Evolutionary conservation across 2,888 invertebrate genomes (phyloP).

Genomic region (Orthosia gracilis): DNA sequence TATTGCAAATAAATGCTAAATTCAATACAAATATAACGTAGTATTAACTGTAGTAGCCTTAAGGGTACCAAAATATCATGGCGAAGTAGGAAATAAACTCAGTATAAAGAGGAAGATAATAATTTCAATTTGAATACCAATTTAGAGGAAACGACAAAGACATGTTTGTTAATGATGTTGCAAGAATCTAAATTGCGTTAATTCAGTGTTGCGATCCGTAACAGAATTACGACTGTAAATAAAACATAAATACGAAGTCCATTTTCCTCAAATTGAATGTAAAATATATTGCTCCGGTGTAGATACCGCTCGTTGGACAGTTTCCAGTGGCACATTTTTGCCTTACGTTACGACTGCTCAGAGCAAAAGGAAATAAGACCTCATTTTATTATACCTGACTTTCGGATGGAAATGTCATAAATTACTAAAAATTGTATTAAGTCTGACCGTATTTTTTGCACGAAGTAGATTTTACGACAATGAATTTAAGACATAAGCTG

Average conservation of each 20-base stretch:
- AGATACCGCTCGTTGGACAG: slow-evolving; percentile 72
- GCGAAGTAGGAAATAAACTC: not conserved
- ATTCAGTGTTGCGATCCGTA: slow-evolving; percentile 59
- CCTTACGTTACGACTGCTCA: slow-evolving; percentile 72
- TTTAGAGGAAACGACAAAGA: slow-evolving; percentile 13
- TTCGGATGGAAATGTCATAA: slow-evolving; percentile 47
- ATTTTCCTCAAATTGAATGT: slow-evolving; percentile 77
- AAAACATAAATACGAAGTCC: slow-evolving; percentile 69
- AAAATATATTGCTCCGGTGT: slow-evolving; percentile 77
- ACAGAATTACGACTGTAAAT: slow-evolving; percentile 64
- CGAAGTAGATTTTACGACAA: slow-evolving; percentile 8
- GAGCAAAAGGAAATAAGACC: slow-evolving; percentile 70
- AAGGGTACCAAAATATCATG: slow-evolving; percentile 2
- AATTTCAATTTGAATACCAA: slow-evolving; percentile 24
- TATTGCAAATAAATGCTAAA: no score
- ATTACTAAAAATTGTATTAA: slow-evolving; percentile 39
- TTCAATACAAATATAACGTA: no score
- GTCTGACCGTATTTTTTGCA: not conserved
- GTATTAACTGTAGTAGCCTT: no score
- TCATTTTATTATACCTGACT: slow-evolving; percentile 67
- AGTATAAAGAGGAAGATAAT: not conserved
- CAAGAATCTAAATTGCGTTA: slow-evolving; percentile 39
- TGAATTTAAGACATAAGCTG: not conserved
- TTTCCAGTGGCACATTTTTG: slow-evolving; percentile 78
- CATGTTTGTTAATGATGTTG: slow-evolving; percentile 32